phyloP scores from a whole-genome alignment of 2,888 invertebrate species.

The Chrysodeixis includens region DNA sequence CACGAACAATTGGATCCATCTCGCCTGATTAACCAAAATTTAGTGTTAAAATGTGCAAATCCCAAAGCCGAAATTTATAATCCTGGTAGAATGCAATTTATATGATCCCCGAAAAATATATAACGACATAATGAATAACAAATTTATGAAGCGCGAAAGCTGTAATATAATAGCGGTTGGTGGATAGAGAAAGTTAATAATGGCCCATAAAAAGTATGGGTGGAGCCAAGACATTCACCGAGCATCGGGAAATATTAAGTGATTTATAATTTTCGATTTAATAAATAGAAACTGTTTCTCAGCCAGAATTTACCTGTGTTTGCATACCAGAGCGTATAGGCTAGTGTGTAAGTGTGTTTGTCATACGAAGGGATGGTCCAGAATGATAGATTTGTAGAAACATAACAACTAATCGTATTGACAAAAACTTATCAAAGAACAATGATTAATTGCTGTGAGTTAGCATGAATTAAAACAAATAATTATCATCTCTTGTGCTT shows the following conservation, averaged over 20 bases:
- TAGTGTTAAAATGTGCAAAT: slow-evolving; percentile 6
- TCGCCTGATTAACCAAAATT: slow-evolving; percentile 2
- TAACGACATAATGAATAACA: slow-evolving; percentile 9
- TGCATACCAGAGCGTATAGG: too few species aligned
- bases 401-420: too few species aligned
- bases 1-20: neutral
- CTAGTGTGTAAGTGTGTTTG: too few species aligned
- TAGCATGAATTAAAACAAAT: too few species aligned
- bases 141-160: slow-evolving; percentile 14
- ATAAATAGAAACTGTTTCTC: neutral
- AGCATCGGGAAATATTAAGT: neutral
- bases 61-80: neutral
- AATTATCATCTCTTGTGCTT: too few species aligned
- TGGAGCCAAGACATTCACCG: neutral
- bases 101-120: slow-evolving; percentile 7
- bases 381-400: too few species aligned
- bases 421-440: too few species aligned
- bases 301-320: too few species aligned
- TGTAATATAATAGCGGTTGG: slow-evolving; percentile 6
- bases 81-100: slow-evolving; percentile 1
- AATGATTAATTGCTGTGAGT: too few species aligned
- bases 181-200: slow-evolving; percentile 14
- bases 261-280: neutral
- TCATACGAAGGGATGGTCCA: too few species aligned
- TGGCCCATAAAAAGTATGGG: slow-evolving; percentile 10